A percentile compares a stretch with the other conserved stretches of the same genome.
Evolutionary conservation across 2,888 invertebrate genomes (phyloP).

Genomic region (Dione juno): DNA sequence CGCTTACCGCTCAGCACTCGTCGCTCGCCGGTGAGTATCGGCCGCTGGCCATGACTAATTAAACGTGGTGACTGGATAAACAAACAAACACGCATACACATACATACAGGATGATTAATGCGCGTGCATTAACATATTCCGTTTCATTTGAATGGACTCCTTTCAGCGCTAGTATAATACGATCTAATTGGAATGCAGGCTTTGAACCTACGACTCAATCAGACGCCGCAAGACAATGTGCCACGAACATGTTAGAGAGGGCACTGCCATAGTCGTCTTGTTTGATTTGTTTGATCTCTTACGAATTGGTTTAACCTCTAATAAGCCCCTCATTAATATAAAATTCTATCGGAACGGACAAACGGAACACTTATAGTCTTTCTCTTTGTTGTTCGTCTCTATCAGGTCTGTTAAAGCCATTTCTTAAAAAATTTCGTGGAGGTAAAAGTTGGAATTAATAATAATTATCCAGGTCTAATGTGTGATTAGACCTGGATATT

Average conservation of each 20-base stretch:
- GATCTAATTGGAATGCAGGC: conserved; percentile 37
- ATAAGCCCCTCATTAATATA: conserved; percentile 4
- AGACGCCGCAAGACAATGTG: conserved; percentile 11
- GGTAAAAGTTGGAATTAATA: too few species aligned
- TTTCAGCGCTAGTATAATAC: conserved; percentile 30
- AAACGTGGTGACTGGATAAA: conserved; percentile 65
- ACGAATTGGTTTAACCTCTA: neutral
- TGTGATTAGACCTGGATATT: too few species aligned
- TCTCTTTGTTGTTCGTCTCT: too few species aligned
- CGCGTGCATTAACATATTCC: conserved; percentile 32
- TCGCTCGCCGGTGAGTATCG: conserved; percentile 31
- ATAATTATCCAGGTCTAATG: too few species aligned
- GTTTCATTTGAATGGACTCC: conserved; percentile 51
- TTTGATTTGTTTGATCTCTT: conserved; percentile 17
- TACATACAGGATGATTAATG: conserved; percentile 23
- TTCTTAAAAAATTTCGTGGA: too few species aligned
- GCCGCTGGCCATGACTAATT: conserved; percentile 56
- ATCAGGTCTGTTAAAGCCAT: too few species aligned
- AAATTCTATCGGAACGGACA: too few species aligned
- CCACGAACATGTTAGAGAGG: neutral
- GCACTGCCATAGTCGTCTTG: neutral
- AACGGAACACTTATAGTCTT: too few species aligned
- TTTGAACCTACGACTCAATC: conserved; percentile 3
- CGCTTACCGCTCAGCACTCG: neutral
- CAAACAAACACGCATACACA: conserved; percentile 55